Evolutionary conservation across 2,888 invertebrate species (phyloP).

Genomic region (Colletes collaris): DNA sequence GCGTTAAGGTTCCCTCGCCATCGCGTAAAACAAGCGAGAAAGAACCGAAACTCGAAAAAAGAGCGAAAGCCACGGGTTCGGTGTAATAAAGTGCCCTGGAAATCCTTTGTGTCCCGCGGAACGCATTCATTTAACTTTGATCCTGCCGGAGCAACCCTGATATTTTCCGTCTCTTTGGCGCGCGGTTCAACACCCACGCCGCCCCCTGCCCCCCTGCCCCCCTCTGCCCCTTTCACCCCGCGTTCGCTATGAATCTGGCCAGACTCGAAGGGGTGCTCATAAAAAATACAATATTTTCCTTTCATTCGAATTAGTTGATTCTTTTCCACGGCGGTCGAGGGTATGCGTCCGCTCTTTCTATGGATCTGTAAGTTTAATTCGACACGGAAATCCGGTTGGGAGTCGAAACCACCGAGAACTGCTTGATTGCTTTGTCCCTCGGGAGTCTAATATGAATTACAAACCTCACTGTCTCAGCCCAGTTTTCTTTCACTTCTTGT

Average conservation of each 20-base stretch:
- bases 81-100: conserved; percentile 63
- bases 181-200: conserved; percentile 35
- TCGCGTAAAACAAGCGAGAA: conserved; percentile 36
- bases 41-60: conserved; percentile 27
- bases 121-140: conserved; percentile 70
- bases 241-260: not conserved
- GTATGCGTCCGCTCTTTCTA: not conserved
- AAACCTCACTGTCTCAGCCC: conserved; percentile 35
- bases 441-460: conserved; percentile 72
- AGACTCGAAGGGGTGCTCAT: conserved; percentile 22
- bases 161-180: conserved; percentile 40
- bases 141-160: conserved; percentile 42
- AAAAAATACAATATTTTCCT: conserved; percentile 69
- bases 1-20: conserved; percentile 53
- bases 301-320: conserved; percentile 44
- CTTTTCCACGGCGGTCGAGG: no score
- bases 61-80: conserved; percentile 27
- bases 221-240: not conserved
- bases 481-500: not conserved
- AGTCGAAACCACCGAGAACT: conserved; percentile 34
- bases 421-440: conserved; percentile 71
- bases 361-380: conserved; percentile 74
- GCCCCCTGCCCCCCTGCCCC: not conserved
- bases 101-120: conserved; percentile 53
- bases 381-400: conserved; percentile 61